A percentile compares a stretch with the other conserved stretches of the same genome.
phyloP scores from a whole-genome alignment of 2,113 vertebrate genomes.

The Xiphophorus hellerii region DNA sequence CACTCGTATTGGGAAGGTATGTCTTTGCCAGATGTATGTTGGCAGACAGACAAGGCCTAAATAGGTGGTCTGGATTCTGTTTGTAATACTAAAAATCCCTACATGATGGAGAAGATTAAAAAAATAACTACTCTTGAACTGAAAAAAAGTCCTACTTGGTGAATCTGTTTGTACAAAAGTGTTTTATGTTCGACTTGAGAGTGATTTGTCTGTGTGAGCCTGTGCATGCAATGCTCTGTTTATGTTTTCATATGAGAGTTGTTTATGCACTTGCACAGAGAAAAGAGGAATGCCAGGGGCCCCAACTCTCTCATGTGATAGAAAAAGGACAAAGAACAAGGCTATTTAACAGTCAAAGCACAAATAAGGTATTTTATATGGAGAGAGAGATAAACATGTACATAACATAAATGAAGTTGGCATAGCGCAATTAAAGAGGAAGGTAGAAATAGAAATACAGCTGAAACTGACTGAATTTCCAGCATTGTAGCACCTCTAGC shows the following conservation, averaged over 20 bases:
- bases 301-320: background rate
- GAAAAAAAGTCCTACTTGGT: conserved; percentile 12
- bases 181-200: conserved; percentile 44
- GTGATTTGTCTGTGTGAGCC: conserved; percentile 40
- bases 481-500: background rate
- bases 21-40: conserved; percentile 57
- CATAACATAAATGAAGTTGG: background rate
- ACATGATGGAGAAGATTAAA: conserved; percentile 46
- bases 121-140: conserved; percentile 30
- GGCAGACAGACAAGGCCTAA: conserved; percentile 52
- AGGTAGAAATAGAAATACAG: background rate
- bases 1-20: conserved; percentile 34
- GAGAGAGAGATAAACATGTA: too few species aligned
- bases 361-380: background rate
- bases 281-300: background rate
- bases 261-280: background rate
- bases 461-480: too few species aligned
- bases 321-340: background rate
- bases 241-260: conserved; percentile 1
- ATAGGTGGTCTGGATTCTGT: conserved; percentile 55
- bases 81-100: conserved; percentile 54
- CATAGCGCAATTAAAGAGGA: background rate
- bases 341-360: background rate
- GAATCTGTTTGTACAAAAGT: background rate
- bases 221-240: conserved; percentile 51